phyloP scores from a whole-genome alignment of 2,113 vertebrate species.

The Oncorhynchus clarkii region DNA sequence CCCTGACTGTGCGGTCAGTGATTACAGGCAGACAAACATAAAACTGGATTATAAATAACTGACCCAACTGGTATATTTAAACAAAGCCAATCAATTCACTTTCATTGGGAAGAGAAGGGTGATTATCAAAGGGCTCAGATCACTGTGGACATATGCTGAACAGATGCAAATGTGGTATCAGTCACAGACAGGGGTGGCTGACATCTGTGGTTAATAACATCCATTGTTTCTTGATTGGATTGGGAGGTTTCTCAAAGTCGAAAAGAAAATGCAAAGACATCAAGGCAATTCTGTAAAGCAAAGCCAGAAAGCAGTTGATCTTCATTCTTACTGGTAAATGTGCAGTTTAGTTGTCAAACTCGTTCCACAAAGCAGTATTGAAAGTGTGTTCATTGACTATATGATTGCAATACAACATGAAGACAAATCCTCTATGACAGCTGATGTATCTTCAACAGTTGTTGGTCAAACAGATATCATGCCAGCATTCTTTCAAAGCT shows the following conservation, averaged over 20 bases:
- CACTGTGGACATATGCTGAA: slow-evolving; percentile 30
- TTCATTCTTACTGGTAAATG: background rate
- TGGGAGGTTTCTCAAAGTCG: too few species aligned
- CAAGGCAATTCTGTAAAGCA: too few species aligned
- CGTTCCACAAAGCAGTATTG: background rate
- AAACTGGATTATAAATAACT: background rate
- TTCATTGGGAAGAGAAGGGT: background rate
- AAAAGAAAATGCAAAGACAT: too few species aligned
- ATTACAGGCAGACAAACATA: background rate
- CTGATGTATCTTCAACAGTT: background rate
- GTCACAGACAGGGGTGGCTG: background rate
- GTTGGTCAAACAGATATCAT: background rate
- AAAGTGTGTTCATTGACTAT: background rate
- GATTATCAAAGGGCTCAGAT: background rate
- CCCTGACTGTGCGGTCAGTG: background rate
- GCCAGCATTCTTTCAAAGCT: background rate
- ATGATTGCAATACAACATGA: background rate
- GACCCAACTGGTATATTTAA: slow-evolving; percentile 11
- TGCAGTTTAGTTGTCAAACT: background rate
- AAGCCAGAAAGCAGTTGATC: too few species aligned
- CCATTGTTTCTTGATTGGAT: too few species aligned
- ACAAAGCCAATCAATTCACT: slow-evolving; percentile 2
- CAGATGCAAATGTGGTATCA: slow-evolving; percentile 38
- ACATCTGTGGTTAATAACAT: slow-evolving; percentile 49
- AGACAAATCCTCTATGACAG: background rate